Base-by-base conservation (phyloP, 2,797 vertebrate genomes). In the Hemitrygon akajei region DNA sequence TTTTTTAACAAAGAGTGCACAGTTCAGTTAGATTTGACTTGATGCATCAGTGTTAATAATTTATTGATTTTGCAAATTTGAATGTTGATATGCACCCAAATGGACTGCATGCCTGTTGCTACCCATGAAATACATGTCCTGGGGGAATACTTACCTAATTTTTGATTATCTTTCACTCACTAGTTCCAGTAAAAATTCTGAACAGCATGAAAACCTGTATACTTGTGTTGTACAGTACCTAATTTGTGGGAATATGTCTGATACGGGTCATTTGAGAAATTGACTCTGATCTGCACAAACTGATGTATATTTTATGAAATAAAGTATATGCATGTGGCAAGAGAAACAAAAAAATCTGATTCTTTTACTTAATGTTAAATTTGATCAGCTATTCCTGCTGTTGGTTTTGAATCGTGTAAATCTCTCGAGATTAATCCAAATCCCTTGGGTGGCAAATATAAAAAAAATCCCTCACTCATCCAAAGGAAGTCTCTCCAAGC, bases 201-300 rank as follows among this genome's bases (percentile, higher is more conserved):
- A 91, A 71, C 89, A 37, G 34, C 40, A 34, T 91, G 66, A 66
- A 91, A 91, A 91, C 27, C 86, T 91, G 87, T 71, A 58, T 58
- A 37, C 87, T 71, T 91, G 66, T 71, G 20, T 63, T 71, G 18
- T 40, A 34, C 37, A 20, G 7, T 9, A 71, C 22, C 89, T 40
- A 37, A 73, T 71, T 20, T 91, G 89, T 91, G n/a, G 37, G 63
- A 16, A 37, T 18, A 3, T 12, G 37, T 73, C 89, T 91, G n/a
- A 63, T 73, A 71, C 14, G 34, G 63, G 63, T 73, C 89, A 91
- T 20, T 34, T 71, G 87, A 91, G 60, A 69, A 66, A 91, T 91
- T 63, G 40, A 63, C 20, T 47, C 30, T 1, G 20, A 91, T 27
- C 11, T 18, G 66, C 66, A 25, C n/a, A 20, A 7, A n/a, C 66